Evolutionary conservation across 2,113 vertebrate genomes (phyloP).

Genomic region (Dicentrarchus labrax): DNA sequence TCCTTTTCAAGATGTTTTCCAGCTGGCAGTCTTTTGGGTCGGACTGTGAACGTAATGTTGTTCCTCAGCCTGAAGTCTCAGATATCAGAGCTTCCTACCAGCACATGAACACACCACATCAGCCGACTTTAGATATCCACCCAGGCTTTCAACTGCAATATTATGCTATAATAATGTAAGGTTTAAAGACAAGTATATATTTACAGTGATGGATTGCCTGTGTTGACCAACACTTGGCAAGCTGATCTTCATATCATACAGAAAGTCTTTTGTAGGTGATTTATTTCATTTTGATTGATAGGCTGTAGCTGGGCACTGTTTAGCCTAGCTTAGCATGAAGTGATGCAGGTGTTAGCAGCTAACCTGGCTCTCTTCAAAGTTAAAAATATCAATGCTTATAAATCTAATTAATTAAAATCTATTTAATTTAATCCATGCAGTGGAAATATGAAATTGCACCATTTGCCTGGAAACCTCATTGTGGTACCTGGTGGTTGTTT

Average conservation of each 20-base stretch:
- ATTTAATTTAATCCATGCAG: not conserved
- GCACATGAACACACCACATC: not conserved
- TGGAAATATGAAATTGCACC: not conserved
- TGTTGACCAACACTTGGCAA: not conserved
- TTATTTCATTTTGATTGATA: not conserved
- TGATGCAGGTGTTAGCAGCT: no score
- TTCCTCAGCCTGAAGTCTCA: not conserved
- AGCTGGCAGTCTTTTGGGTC: not conserved
- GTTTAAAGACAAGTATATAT: not conserved
- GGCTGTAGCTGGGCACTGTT: not conserved
- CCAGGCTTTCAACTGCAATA: not conserved
- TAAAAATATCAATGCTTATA: not conserved
- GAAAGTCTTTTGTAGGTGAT: not conserved
- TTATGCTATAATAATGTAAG: not conserved
- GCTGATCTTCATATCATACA: not conserved
- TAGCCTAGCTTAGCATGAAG: not conserved
- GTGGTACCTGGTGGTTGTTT: no score
- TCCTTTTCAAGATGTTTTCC: constrained; percentile 14
- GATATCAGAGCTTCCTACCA: not conserved
- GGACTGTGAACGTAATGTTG: not conserved
- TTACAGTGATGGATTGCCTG: not conserved
- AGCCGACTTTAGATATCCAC: not conserved
- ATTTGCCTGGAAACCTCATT: not conserved
- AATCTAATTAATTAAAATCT: not conserved
- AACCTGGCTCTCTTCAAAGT: not conserved